Evolutionary conservation across 2,113 vertebrate genomes (phyloP).

Genomic region (Cephalopholis sonnerati): DNA sequence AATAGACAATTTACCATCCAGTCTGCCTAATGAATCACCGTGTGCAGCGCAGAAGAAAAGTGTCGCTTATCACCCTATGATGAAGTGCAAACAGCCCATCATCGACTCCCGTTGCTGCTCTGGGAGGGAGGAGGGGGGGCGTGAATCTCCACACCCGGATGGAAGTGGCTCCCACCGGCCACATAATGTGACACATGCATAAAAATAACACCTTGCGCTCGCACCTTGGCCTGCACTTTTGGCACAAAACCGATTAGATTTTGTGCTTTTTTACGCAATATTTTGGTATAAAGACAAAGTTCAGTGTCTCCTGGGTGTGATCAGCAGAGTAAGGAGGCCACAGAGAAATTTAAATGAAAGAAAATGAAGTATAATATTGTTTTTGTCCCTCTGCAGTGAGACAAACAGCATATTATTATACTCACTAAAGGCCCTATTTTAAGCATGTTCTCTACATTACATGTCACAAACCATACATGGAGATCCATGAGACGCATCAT

Average conservation of each 20-base stretch:
- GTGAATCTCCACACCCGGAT: conserved; percentile 74
- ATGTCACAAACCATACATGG: not conserved
- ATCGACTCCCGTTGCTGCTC: conserved; percentile 73
- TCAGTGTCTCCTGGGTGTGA: not conserved
- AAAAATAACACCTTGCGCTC: conserved; percentile 63
- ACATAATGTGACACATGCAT: conserved; percentile 69
- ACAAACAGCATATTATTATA: not conserved
- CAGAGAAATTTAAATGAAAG: not conserved
- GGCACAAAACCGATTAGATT: conserved; percentile 30
- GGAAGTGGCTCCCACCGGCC: conserved; percentile 69
- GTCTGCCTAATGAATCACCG: conserved; percentile 80
- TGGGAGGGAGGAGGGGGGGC: not conserved
- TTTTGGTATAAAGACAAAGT: not conserved
- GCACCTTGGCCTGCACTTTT: conserved; percentile 49
- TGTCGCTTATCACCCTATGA: conserved; percentile 83
- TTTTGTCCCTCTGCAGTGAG: not conserved
- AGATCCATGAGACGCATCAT: not conserved
- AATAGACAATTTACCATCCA: conserved; percentile 62
- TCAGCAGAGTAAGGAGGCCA: not conserved
- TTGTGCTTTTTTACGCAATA: conserved; percentile 21
- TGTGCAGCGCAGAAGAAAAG: conserved; percentile 68
- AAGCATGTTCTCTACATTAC: not conserved
- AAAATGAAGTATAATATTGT: not conserved
- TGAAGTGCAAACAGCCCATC: conserved; percentile 83
- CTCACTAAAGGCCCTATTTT: not conserved